Base-by-base conservation (phyloP, 2,888 invertebrate species). In the Cryptus armator region DNA sequence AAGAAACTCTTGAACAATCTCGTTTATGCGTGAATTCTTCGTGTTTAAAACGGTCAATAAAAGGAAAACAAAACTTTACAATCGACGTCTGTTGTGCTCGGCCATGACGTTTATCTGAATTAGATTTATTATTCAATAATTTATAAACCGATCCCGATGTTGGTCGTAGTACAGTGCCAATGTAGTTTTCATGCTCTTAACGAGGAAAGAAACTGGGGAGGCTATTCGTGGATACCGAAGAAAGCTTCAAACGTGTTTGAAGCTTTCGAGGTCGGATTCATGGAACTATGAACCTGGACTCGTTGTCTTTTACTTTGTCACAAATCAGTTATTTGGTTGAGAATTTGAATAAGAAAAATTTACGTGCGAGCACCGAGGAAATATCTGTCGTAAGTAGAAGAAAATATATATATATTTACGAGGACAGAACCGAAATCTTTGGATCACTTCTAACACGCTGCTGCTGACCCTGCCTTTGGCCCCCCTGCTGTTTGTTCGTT, bases 201-300 rank as follows among this genome's bases (percentile, higher is more conserved):
- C 91, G 92, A 93, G 91, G 92, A 92, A 91, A 93, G 92, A 92
- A 92, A 92, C 91, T 92, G 92, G 93, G 94, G 93, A 93, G 94
- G 95, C 95, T 95, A 95, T 95, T 96, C 95, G 96, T 96, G 96
- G 95, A 95, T 96, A 95, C 96, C 96, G 95, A 95, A 96, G 97
- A 97, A 97, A 97, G 97, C 97, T 97, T 97, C 97, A 97, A 97
- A 96, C 96, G 95, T 95, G 96, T 97, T 98, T 98, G 98, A 98
- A 98, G 98, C 97, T 98, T 98, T 98, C 97, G 97, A 96, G 96
- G 96, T 96, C 96, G 97, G 95, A 95, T 97, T 96, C 96, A 96
- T 96, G 98, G 97, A 98, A 98, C 97, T 98, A 98, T 98, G 98
- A 98, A 98, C 97, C 98, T 98, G 97, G 99, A 99, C 97, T 97